Percentiles rank a stretch among this genome's conserved stretches.
These are phyloP conservation scores for Leucoraja erinaceus DNA, from an alignment of 2,113 vertebrate genomes.

Conservation along the genomic window DNA sequence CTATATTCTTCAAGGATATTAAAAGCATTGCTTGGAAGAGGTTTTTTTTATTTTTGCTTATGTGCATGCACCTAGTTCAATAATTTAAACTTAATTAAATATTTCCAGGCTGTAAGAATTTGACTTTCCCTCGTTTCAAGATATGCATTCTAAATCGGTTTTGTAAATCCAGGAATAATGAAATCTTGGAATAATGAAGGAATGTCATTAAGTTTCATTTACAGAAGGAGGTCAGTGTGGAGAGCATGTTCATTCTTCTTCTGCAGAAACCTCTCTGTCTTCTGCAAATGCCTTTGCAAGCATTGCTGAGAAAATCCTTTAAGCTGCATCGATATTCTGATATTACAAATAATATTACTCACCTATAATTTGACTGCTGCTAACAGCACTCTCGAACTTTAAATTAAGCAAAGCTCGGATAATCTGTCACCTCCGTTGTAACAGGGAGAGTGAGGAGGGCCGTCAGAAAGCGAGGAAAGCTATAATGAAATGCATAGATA, in stretches of 20 bases:
- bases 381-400: background rate
- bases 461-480: too few relatives aligned
- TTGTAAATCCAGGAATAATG: background rate
- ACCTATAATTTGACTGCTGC: background rate
- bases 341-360: background rate
- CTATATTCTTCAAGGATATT: slow-evolving; percentile 24
- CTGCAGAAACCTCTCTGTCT: background rate
- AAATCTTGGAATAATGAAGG: background rate
- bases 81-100: slow-evolving; percentile 37
- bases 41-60: slow-evolving; percentile 15
- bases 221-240: background rate
- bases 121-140: background rate
- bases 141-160: background rate
- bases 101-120: background rate
- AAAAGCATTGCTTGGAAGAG: slow-evolving; percentile 15
- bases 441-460: too few relatives aligned
- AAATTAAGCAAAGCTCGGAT: background rate
- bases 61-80: background rate
- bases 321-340: background rate
- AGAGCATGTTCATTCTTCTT: background rate
- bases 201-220: background rate
- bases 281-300: background rate
- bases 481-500: too few relatives aligned
- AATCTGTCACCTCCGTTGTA: too few relatives aligned
- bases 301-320: background rate